Percentiles rank a stretch among this genome's conserved stretches.
phyloP scores from a whole-genome alignment of 2,113 vertebrate species.

The Tapirus terrestris region DNA sequence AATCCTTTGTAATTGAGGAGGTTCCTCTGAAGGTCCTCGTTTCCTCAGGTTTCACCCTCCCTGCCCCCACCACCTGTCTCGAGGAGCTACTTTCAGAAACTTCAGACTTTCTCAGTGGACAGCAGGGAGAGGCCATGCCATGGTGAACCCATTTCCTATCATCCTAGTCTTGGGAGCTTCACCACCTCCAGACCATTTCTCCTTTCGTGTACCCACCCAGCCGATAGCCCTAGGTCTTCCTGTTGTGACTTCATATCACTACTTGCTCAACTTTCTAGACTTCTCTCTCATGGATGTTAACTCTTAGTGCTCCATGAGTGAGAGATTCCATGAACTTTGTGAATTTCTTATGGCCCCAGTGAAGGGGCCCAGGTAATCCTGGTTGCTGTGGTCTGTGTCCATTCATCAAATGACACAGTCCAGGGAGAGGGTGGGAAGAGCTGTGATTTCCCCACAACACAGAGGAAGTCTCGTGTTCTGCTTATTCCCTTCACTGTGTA shows the following conservation, averaged over 20 bases:
- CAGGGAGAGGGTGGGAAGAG: not conserved
- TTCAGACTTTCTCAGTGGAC: not conserved
- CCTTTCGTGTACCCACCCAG: not conserved
- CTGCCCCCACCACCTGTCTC: not conserved
- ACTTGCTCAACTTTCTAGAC: not conserved
- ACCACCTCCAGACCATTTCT: not conserved
- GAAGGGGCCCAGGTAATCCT: not conserved
- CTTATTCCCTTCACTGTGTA: not conserved
- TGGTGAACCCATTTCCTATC: not conserved
- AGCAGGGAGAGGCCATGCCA: not conserved
- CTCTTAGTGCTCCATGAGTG: not conserved
- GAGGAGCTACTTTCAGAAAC: conserved; percentile 27
- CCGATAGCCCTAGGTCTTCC: not conserved
- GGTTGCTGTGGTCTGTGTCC: not conserved
- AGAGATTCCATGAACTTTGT: conserved; percentile 8
- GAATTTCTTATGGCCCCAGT: not conserved
- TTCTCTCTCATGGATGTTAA: not conserved
- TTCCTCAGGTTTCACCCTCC: not conserved
- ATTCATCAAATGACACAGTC: not conserved
- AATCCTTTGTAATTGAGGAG: conserved; percentile 17
- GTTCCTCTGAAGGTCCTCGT: not conserved
- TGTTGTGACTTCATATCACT: not conserved
- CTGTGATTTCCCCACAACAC: not conserved
- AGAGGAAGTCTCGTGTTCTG: not conserved
- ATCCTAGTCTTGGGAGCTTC: not conserved